phyloP scores from a whole-genome alignment of 2,797 vertebrate genomes.

The Rhinatrema bivittatum region DNA sequence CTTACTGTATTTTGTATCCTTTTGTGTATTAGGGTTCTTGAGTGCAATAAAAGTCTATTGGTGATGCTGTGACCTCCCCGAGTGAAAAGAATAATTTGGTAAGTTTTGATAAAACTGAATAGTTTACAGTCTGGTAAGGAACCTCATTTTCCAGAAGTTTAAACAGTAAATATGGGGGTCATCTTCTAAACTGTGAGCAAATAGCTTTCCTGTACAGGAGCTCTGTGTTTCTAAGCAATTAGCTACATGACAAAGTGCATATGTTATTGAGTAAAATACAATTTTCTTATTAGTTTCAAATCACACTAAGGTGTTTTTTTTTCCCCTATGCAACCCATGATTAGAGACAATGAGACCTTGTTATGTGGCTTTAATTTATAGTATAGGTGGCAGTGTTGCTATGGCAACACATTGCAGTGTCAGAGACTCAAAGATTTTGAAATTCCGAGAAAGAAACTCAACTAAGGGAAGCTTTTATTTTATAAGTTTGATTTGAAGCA shows the following conservation, averaged over 20 bases:
- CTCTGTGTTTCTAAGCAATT: conserved; percentile 14
- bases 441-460: conserved; percentile 5
- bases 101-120: conserved; percentile 2
- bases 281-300: conserved; percentile 8
- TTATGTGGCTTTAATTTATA: conserved; percentile 16
- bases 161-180: conserved; percentile 16
- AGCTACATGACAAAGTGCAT: conserved; percentile 5
- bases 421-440: conserved; percentile 4
- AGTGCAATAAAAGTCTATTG: background rate
- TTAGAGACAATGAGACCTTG: conserved; percentile 7
- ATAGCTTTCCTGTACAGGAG: conserved; percentile 10
- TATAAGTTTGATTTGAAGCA: conserved; percentile 5
- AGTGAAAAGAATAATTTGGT: conserved; percentile 4
- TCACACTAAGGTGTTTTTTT: conserved; percentile 8
- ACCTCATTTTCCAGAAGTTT: background rate
- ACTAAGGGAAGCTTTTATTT: background rate
- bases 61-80: conserved; percentile 1
- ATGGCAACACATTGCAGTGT: conserved; percentile 12
- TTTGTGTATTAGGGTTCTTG: too few relatives aligned
- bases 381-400: background rate
- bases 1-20: too few relatives aligned
- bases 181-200: conserved; percentile 12
- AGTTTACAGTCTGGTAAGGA: conserved; percentile 12
- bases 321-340: background rate
- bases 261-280: background rate